Conservation (phyloP, 2,797 vertebrate genomes). For the Dermochelys coriacea region DNA sequence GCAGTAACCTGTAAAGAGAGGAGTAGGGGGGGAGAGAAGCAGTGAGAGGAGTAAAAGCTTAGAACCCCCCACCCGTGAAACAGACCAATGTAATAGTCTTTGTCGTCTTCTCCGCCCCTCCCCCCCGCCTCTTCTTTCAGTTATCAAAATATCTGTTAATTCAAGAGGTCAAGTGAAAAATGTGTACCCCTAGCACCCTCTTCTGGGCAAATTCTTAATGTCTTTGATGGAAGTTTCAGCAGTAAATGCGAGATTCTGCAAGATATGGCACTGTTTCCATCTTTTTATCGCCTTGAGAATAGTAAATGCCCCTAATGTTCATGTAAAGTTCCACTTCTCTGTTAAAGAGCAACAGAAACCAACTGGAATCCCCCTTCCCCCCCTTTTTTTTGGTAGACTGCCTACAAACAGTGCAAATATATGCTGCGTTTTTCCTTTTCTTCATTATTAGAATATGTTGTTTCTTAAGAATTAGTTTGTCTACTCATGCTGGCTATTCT, state of each 20-base stretch:
- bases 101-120: background rate
- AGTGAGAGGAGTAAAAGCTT: background rate
- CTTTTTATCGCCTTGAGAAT: background rate
- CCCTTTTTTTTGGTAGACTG: fast-evolving
- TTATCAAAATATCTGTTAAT: background rate
- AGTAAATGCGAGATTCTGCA: background rate
- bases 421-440: background rate
- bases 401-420: background rate
- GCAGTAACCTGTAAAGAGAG: background rate
- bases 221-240: background rate
- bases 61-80: background rate
- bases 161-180: background rate
- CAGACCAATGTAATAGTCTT: background rate
- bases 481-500: background rate
- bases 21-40: background rate
- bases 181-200: constrained; percentile 38
- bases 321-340: background rate
- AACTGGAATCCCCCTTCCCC: background rate
- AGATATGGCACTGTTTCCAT: background rate
- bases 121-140: background rate
- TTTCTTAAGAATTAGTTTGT: background rate
- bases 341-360: background rate
- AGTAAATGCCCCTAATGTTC: background rate
- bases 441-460: background rate
- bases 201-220: constrained; percentile 19